Base-by-base conservation (phyloP, 1,140 invertebrate genomes). In the Rhopalosiphum maidis region DNA sequence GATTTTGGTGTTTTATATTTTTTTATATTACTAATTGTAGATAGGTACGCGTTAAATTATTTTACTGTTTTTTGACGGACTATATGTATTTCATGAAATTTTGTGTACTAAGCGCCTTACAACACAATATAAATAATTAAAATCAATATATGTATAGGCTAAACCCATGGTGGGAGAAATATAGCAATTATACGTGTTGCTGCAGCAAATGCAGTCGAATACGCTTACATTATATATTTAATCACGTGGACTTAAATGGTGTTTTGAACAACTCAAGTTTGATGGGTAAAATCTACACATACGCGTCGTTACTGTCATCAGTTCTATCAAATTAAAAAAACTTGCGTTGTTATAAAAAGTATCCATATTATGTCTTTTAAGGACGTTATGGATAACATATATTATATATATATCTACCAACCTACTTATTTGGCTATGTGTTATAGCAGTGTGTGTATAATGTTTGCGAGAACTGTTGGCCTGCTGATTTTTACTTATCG, bases 71-170 rank as follows among this genome's bases (percentile, higher is more conserved):
- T 77, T 68, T 68, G 60, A 6, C 15, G 30, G 30, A n/a, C 30
- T n/a, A 8, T 15, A n/a, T 30, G 0, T 68, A n/a, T 68, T 25
- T 15, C n/a, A 68, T 11, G 60, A 68, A 68, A 68, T 68, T 30
- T 8, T 15, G 9, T 68, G 11, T 30, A 30, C 15, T 68, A n/a
- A 68, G 30, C 15, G 2, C 4, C n/a, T 30, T 30, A 68, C 30
- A 68, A 68, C 60, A n/a, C 60, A 68, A n/a, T 68, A n/a, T 68
- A 68, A n/a, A 68, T 68, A 68, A 68, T 68, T 68, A 68, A 68
- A n/a, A 68, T n/a, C n/a, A 21, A 51, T 48, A 48, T 48, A 48
- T 2, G 7, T 60, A 60, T 60, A 60, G 25, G 55, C 55, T 25
- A 68, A n/a, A n/a, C 25, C 60, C 30, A 3, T 2, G 25, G 25